A percentile compares a stretch with the other conserved stretches of the same genome.
These are phyloP conservation scores for Polia nebulosa DNA, from an alignment of 2,888 invertebrate species.

Conservation along the genomic window DNA sequence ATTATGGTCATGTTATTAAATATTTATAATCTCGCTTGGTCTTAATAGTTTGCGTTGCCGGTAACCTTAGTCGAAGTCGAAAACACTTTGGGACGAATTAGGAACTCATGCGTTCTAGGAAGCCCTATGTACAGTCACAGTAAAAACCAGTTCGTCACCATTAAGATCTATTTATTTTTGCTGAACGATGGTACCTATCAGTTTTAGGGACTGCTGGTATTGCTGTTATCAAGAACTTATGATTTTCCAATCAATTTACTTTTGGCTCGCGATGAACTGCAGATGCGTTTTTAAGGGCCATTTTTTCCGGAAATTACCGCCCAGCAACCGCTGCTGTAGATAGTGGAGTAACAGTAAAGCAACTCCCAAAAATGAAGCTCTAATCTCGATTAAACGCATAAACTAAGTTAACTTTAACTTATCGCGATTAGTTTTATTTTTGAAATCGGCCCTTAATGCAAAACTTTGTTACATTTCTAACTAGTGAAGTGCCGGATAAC, in stretches of 20 bases:
- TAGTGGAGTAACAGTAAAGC: too few relatives aligned
- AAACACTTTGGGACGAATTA: background rate
- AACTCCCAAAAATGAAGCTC: background rate
- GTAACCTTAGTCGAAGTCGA: background rate
- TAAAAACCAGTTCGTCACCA: background rate
- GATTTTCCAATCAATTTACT: background rate
- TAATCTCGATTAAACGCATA: too few relatives aligned
- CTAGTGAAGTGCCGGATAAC: too few relatives aligned
- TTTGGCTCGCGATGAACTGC: background rate
- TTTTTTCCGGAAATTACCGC: background rate
- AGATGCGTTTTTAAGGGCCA: background rate
- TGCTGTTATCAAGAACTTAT: background rate
- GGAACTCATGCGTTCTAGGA: background rate
- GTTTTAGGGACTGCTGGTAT: background rate
- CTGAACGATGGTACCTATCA: background rate
- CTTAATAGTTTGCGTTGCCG: background rate
- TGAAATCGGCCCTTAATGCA: too few relatives aligned
- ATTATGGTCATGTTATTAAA: background rate
- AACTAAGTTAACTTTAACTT: too few relatives aligned
- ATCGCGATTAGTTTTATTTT: too few relatives aligned
- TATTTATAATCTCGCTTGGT: conserved; percentile 13
- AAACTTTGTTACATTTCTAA: too few relatives aligned
- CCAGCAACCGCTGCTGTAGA: too few relatives aligned
- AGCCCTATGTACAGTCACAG: background rate
- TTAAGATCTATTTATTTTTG: background rate